Base-by-base conservation (phyloP, 1,140 invertebrate genomes). In the Apis dorsata region DNA sequence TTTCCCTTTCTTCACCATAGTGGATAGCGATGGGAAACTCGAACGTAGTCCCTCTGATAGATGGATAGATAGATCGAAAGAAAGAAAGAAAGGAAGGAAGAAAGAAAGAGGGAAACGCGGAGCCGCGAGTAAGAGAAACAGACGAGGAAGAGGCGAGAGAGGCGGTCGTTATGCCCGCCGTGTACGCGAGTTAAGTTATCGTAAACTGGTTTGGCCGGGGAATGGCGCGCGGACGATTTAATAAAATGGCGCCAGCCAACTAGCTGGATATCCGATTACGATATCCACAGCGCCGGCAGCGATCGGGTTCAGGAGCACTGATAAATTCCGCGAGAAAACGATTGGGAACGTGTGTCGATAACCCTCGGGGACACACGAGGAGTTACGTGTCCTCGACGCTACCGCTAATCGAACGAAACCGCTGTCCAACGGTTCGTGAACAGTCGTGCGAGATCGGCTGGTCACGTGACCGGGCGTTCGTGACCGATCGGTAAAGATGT, bases 121-220 rank as follows among this genome's bases (percentile, higher is more conserved):
- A 11, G 12, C 51, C 24, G 62, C 55, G 70, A 83, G 51, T 73
- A 73, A 76, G 69, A 53, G 24, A 66, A 60, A 69, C 63, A 51
- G 57, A 53, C 21, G 5, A 21, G 65, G 24, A 68, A 44, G 66
- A 63, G 21, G 15, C 1, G 19, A 44, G 72, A 57, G 53, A 66
- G 76, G 28, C 65, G 75, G 78, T 74, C 44, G 60, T 73, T 71
- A 68, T 59, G 85, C 34, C 59, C 13, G 72, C 70, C 79, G 77
- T 74, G 68, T 75, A 80, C 75, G 81, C 65, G 81, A 85, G 87
- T 90, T 79, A 86, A 86, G 86, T 90, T 91, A 92, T 90, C 85
- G 90, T 75, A 91, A 93, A 93, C 92, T 91, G 90, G 92, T 92
- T 92, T 89, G 44, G 73, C 34, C 53, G 53, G 55, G 75, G 63